Evolutionary conservation across 2,888 invertebrate species (phyloP), one percentile per base, ranked within the genome.

Genomic region (Melanchra persicariae): DNA sequence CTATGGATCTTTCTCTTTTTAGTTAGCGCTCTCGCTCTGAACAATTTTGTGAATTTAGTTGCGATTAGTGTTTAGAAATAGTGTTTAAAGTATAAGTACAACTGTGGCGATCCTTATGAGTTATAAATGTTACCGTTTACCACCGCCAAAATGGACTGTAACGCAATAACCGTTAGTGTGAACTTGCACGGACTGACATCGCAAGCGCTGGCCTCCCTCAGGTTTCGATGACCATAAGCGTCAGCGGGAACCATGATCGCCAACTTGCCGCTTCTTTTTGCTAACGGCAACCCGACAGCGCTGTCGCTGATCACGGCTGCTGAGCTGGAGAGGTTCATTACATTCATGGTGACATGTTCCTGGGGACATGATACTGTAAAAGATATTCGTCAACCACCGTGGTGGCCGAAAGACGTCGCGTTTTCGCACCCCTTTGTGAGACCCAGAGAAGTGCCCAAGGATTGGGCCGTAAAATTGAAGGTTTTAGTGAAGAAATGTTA

Each of bases 261-360:
- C 80, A 97, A 97, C 92, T 94, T 97, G 90, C 97, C 97, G 84
- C 96, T 97, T 85, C 93, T 98, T 64, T 97, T 98, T 87, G 97
- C 97, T 80, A 97, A 97, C 89, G 97, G 97, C 83, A 97, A 97
- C 90, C 97, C 98, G 60, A 97, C 97, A 66, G 97, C 97, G 59
- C 91, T 97, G 84, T 96, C 97, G 77, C 96, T 97, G 88, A 97
- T 97, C 83, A 96, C 96, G 40, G 94, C 96, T 89, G 93, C 91
- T 70, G 97, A 97, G 89, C 91, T 97, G 86, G 97, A 97, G 93
- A 96, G 96, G 85, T 97, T 97, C 90, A 97, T 97, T 87, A 97
- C 97, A 79, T 97, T 97, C 90, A 97, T 97, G 97, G 97, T 97
- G 83, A 97, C 97, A 89, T 97, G 97, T 94, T 97, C 97, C 59